These are phyloP conservation scores for Raphicerus campestris DNA, from an alignment of 2,113 vertebrate species.

Conservation along the genomic window DNA sequence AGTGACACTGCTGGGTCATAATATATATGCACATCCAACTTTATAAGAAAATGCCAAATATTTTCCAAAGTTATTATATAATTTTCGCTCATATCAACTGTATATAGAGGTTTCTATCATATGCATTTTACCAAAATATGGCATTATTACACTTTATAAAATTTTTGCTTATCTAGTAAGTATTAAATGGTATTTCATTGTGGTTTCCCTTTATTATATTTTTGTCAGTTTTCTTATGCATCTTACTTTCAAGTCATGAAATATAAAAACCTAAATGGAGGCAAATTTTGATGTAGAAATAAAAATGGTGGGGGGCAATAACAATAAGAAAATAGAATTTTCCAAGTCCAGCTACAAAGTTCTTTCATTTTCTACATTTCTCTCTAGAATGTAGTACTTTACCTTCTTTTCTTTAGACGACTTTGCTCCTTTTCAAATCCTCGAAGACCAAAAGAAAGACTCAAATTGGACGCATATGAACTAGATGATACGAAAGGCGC, in stretches of 20 bases:
- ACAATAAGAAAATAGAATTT: neutral
- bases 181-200: neutral
- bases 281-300: neutral
- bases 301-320: neutral
- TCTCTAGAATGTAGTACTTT: neutral
- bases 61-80: neutral
- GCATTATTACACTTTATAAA: neutral
- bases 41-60: neutral
- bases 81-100: neutral
- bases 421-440: slow-evolving; percentile 70
- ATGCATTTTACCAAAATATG: neutral
- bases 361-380: neutral
- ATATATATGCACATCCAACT: neutral
- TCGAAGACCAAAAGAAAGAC: slow-evolving; percentile 67
- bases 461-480: slow-evolving; percentile 67
- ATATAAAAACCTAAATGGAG: neutral
- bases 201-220: neutral
- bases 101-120: neutral
- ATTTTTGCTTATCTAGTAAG: neutral
- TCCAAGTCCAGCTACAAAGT: neutral
- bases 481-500: slow-evolving; percentile 56
- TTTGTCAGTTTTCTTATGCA: neutral
- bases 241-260: neutral
- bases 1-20: neutral
- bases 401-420: slow-evolving; percentile 83